Evolutionary conservation across 2,797 vertebrate species (phyloP).

Genomic region (Sebastiscus tertius): DNA sequence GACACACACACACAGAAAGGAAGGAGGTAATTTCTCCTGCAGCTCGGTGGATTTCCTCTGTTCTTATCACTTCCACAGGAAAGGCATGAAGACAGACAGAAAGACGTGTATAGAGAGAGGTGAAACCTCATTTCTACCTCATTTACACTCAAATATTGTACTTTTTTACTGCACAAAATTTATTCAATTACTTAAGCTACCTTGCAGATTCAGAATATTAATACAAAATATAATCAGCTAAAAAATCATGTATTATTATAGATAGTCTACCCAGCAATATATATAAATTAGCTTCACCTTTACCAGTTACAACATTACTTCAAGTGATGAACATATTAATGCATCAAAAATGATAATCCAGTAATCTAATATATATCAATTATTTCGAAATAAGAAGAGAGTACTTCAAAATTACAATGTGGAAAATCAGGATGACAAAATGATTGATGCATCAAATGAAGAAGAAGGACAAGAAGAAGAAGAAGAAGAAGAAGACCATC

Average conservation of each 20-base stretch:
- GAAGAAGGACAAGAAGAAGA: not conserved
- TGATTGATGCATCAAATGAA: not conserved
- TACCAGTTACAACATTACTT: not conserved
- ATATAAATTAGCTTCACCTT: not conserved
- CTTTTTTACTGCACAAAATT: not conserved
- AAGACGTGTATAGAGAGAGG: not conserved
- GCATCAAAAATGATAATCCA: not conserved
- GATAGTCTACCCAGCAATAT: not conserved
- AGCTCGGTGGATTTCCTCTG: constrained; percentile 58
- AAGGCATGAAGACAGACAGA: constrained; percentile 23
- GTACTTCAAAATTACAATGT: no score
- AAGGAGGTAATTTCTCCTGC: constrained; percentile 72
- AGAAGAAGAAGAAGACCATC: not conserved
- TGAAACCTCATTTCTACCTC: not conserved
- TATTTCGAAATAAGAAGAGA: no score
- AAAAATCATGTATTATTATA: no score
- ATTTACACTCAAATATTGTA: not conserved
- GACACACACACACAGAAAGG: constrained; percentile 9
- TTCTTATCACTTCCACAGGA: constrained; percentile 68
- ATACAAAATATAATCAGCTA: not conserved
- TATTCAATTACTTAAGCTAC: no score
- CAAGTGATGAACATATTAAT: not conserved
- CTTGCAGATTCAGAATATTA: not conserved
- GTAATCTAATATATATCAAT: not conserved
- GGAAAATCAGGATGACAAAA: not conserved